Base-by-base conservation (phyloP, 2,888 invertebrate genomes). In the Entomobrya multifasciata region DNA sequence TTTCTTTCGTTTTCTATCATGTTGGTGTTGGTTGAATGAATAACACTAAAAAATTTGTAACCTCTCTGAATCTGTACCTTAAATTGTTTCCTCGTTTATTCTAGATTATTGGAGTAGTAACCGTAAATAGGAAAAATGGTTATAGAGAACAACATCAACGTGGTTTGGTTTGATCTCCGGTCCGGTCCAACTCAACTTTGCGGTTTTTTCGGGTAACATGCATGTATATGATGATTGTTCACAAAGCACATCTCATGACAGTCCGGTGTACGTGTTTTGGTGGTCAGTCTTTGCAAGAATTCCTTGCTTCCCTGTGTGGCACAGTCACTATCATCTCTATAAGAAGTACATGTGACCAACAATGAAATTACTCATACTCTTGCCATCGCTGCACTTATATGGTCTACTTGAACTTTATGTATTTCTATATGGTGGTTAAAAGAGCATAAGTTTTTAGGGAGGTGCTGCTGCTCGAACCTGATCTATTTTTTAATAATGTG, bases 401-500 rank as follows among this genome's bases (percentile, higher is more conserved):
- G 49, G 72, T 72, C 47, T 25, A 72, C 72, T 72, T 72, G 44
- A 8, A 36, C 8, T 36, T 36, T 36, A 8, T 36, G 36, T 36
- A 8, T 49, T 4, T 49, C 8, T 49, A 13, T n/a, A n/a, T 49
- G 22, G n/a, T 57, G 72, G 67, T 44, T 47, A 52, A 27, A 27
- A 15, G 52, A 8, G 49, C 17, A 27, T 49, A 36, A 52, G 27
- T 52, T 52, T 49, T 49, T 49, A 52, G 10, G 11, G 20, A 49
- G 49, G 49, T n/a, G 36, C 36, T 36, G 8, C 36, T 36, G 36
- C 36, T 72, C 49, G 27, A 30, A 72, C 72, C 72, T 72, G 72
- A 72, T 72, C 72, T 76, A 76, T 76, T 57, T 76, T 76, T 76
- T 76, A 76, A 76, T 57, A 76, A 57, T 76, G 76, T 76, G 76